phyloP scores from a whole-genome alignment of 2,888 invertebrate species.

The Agriotes lineatus region DNA sequence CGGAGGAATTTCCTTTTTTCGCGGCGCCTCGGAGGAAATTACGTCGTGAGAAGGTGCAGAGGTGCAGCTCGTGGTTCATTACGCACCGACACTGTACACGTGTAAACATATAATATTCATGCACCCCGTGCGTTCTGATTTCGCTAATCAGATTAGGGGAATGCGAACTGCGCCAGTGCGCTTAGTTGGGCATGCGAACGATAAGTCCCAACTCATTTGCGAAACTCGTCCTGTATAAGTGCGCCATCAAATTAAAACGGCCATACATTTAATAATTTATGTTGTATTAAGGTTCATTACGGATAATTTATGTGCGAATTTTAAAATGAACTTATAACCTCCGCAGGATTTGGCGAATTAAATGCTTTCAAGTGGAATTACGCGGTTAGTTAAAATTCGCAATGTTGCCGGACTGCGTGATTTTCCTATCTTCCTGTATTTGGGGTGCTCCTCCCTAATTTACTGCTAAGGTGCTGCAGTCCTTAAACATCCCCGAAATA shows the following conservation, averaged over 20 bases:
- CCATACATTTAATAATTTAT: slow-evolving; percentile 32
- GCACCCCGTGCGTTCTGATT: slow-evolving; percentile 35
- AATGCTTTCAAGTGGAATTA: slow-evolving; percentile 13
- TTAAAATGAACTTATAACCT: slow-evolving; percentile 26
- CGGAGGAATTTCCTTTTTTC: slow-evolving; percentile 26
- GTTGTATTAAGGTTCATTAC: slow-evolving; percentile 25
- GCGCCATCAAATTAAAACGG: slow-evolving; percentile 34
- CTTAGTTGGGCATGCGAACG: slow-evolving; percentile 30
- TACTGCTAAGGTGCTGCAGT: not conserved
- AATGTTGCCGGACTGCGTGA: not conserved
- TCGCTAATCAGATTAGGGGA: slow-evolving; percentile 37
- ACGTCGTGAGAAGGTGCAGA: slow-evolving; percentile 11
- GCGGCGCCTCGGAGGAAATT: slow-evolving; percentile 2
- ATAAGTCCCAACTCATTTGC: slow-evolving; percentile 36
- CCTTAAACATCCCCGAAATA: no score
- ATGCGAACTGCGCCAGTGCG: slow-evolving; percentile 29
- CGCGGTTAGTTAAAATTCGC: slow-evolving; percentile 6
- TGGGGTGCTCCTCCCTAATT: not conserved
- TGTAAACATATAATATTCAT: slow-evolving; percentile 36
- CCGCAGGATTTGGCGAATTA: slow-evolving; percentile 18
- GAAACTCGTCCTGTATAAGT: slow-evolving; percentile 28
- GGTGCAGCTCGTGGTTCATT: slow-evolving; percentile 25
- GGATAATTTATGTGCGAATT: slow-evolving; percentile 24
- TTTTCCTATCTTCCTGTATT: not conserved
- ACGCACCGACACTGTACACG: slow-evolving; percentile 33